phyloP scores from a whole-genome alignment of 2,113 vertebrate genomes.

The Bubo scandiacus region DNA sequence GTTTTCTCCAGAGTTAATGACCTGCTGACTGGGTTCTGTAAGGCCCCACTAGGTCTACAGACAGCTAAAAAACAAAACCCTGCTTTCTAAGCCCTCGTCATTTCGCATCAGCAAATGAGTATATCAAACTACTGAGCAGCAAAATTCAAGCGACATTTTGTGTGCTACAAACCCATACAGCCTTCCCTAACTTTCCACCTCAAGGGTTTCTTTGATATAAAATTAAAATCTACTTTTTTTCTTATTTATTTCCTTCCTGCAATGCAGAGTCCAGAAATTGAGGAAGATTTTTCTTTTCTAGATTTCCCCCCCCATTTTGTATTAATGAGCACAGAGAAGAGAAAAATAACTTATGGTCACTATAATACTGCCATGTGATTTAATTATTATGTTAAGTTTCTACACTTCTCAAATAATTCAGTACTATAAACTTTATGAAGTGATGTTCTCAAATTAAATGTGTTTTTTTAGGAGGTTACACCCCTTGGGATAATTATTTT shows the following conservation, averaged over 20 bases:
- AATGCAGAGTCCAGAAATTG: constrained; percentile 25
- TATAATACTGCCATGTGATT: neutral
- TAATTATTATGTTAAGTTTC: neutral
- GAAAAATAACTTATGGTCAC: neutral
- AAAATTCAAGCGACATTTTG: constrained; percentile 82
- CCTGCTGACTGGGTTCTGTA: constrained; percentile 86
- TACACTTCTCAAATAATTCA: neutral
- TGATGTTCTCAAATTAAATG: neutral
- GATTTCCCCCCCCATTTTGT: neutral
- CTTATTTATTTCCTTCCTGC: constrained; percentile 36
- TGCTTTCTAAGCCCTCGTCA: constrained; percentile 84
- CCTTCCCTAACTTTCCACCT: constrained; percentile 77
- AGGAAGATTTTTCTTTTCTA: neutral
- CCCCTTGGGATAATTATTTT: neutral
- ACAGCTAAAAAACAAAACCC: constrained; percentile 83
- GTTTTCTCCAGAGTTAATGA: constrained; percentile 96
- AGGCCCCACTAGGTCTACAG: constrained; percentile 80
- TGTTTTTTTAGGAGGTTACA: neutral
- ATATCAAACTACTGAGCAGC: constrained; percentile 82
- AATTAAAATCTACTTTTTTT: constrained; percentile 70
- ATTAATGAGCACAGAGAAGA: neutral
- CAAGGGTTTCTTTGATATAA: constrained; percentile 82
- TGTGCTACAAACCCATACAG: constrained; percentile 72
- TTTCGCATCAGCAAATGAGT: constrained; percentile 85
- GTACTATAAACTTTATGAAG: neutral